phyloP scores from a whole-genome alignment of 1,140 invertebrate genomes.

The Armadillidium nasatum region DNA sequence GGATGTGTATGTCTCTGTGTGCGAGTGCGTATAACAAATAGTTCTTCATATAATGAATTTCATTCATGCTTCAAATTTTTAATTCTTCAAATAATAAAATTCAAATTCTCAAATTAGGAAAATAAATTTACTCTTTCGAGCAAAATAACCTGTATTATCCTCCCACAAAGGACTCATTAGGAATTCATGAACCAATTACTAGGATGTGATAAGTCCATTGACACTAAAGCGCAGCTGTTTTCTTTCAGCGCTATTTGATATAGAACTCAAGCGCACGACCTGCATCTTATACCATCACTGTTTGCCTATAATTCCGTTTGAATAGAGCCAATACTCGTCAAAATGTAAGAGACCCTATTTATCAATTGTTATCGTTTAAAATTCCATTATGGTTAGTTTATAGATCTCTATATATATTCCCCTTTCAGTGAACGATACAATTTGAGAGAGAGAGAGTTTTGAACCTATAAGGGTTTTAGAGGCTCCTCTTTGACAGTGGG shows the following conservation, averaged over 20 bases:
- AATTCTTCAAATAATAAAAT: neutral
- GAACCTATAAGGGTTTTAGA: constrained; percentile 25
- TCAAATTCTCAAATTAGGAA: neutral
- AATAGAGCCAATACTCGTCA: constrained; percentile 34
- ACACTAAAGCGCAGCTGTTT: constrained; percentile 33
- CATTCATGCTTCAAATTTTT: no score
- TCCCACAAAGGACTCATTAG: constrained; percentile 17
- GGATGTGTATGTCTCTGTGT: no score
- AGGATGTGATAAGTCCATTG: constrained; percentile 29
- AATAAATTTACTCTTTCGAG: neutral
- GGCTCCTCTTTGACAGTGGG: constrained; percentile 30
- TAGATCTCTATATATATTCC: constrained; percentile 24
- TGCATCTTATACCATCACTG: constrained; percentile 30
- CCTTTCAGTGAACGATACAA: constrained; percentile 21
- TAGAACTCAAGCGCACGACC: constrained; percentile 27
- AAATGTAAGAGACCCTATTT: neutral
- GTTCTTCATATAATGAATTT: no score
- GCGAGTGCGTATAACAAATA: no score
- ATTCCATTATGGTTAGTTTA: constrained; percentile 10
- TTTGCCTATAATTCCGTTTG: constrained; percentile 36
- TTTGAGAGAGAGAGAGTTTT: constrained; percentile 26
- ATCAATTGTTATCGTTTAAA: neutral
- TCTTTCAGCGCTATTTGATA: constrained; percentile 36
- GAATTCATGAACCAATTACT: constrained; percentile 35
- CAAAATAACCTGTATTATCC: neutral